Percentiles rank a stretch among this genome's conserved stretches.
These are phyloP conservation scores for Agrotis clavis DNA, from an alignment of 2,888 invertebrate species.

Conservation along the genomic window DNA sequence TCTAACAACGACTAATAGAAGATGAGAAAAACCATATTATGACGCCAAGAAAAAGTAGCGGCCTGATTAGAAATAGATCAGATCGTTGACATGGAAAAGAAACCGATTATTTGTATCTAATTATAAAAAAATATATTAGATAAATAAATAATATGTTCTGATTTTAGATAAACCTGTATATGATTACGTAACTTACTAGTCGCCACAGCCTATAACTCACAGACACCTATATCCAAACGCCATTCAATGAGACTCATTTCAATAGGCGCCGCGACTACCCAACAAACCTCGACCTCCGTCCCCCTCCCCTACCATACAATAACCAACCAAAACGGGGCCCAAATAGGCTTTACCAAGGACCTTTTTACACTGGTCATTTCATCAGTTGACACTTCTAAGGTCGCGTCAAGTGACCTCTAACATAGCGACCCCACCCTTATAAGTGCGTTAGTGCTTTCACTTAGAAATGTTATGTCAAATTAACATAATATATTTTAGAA, in stretches of 20 bases:
- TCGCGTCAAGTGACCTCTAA: constrained; percentile 62
- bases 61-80: background rate
- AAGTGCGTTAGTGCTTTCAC: constrained; percentile 68
- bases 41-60: background rate
- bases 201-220: constrained; percentile 33
- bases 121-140: background rate
- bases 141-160: no score
- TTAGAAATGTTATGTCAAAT: constrained; percentile 63
- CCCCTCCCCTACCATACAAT: constrained; percentile 31
- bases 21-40: no score
- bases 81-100: background rate
- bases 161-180: background rate
- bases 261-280: constrained; percentile 60
- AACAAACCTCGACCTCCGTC: constrained; percentile 41
- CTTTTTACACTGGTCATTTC: constrained; percentile 49
- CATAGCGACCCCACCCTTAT: constrained; percentile 65
- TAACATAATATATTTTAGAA: constrained; percentile 57
- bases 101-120: background rate
- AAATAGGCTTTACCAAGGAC: constrained; percentile 45
- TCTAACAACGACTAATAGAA: background rate
- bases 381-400: constrained; percentile 67
- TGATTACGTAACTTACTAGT: constrained; percentile 13
- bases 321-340: constrained; percentile 28
- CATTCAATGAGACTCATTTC: constrained; percentile 66
- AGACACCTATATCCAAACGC: constrained; percentile 44